These are phyloP conservation scores for Serripes groenlandicus DNA, from an alignment of 2,888 invertebrate species.

Conservation along the genomic window DNA sequence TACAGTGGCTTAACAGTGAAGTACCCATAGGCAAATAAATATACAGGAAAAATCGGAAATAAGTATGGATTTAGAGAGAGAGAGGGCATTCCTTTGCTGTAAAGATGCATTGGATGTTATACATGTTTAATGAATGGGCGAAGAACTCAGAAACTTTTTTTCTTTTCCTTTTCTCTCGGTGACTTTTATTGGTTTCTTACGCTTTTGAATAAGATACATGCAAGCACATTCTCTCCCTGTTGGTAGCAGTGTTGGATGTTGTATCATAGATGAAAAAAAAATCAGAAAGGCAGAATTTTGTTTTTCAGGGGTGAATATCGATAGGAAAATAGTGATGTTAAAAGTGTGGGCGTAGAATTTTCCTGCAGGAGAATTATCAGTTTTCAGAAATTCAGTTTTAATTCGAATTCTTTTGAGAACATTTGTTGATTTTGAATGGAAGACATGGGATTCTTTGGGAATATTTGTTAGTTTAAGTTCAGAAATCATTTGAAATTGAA, in stretches of 20 bases:
- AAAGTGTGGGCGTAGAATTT: background rate
- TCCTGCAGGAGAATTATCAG: too few relatives aligned
- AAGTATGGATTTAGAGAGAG: background rate
- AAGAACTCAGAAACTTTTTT: conserved; percentile 2
- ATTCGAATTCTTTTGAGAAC: too few relatives aligned
- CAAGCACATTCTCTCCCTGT: background rate
- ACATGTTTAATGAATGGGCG: conserved; percentile 17
- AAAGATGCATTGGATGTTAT: background rate
- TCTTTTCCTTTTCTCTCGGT: background rate
- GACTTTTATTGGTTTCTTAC: background rate
- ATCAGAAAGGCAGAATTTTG: too few relatives aligned
- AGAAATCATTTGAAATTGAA: too few relatives aligned
- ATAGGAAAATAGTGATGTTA: background rate
- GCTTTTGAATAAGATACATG: background rate
- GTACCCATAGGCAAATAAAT: too few relatives aligned
- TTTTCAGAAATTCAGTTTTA: too few relatives aligned
- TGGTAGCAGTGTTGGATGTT: background rate
- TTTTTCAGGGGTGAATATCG: background rate
- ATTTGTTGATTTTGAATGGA: too few relatives aligned
- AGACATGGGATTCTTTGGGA: too few relatives aligned
- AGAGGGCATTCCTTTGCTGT: background rate
- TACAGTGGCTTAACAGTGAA: too few relatives aligned
- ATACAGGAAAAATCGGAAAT: too few relatives aligned
- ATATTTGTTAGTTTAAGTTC: too few relatives aligned
- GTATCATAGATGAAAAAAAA: background rate